phyloP scores from a whole-genome alignment of 2,888 invertebrate genomes.

The Caenorhabditis imperialis region DNA sequence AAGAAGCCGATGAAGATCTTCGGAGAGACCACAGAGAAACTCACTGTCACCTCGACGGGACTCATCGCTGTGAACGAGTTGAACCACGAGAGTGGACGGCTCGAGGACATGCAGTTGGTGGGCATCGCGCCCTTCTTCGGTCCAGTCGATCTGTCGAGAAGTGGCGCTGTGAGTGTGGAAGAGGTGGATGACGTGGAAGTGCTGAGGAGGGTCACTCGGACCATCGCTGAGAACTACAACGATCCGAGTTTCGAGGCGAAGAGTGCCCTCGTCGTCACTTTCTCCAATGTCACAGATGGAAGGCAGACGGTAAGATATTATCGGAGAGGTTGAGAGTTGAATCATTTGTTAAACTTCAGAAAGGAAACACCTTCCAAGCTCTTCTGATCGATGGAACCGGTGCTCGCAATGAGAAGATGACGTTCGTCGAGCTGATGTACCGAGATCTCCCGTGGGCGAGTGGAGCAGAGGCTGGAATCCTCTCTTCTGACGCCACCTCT shows the following conservation, averaged over 20 bases:
- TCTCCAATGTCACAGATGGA: slow-evolving; percentile 67
- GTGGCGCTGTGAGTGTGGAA: slow-evolving; percentile 65
- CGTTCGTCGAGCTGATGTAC: slow-evolving; percentile 75
- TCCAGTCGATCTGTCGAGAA: slow-evolving; percentile 67
- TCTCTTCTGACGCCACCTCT: slow-evolving; percentile 69
- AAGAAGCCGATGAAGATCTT: slow-evolving; percentile 72
- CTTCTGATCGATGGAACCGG: slow-evolving; percentile 72
- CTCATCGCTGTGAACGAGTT: slow-evolving; percentile 70
- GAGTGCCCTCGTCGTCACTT: slow-evolving; percentile 71
- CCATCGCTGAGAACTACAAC: slow-evolving; percentile 64
- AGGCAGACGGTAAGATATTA: slow-evolving; percentile 25
- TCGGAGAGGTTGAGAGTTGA: not conserved
- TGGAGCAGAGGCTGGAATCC: slow-evolving; percentile 76
- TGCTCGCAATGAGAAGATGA: slow-evolving; percentile 60
- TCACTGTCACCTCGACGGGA: slow-evolving; percentile 74
- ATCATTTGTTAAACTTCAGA: slow-evolving; percentile 40
- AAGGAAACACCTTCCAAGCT: slow-evolving; percentile 76
- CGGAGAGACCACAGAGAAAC: slow-evolving; percentile 64
- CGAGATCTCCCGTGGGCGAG: slow-evolving; percentile 73
- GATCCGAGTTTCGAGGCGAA: slow-evolving; percentile 69
- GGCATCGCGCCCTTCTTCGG: slow-evolving; percentile 77
- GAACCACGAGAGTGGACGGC: slow-evolving; percentile 43
- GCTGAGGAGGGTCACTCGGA: slow-evolving; percentile 41
- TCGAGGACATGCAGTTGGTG: slow-evolving; percentile 69
- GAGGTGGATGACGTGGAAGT: slow-evolving; percentile 62